Evolutionary conservation across 2,113 vertebrate genomes (phyloP).

Genomic region (Morone saxatilis): DNA sequence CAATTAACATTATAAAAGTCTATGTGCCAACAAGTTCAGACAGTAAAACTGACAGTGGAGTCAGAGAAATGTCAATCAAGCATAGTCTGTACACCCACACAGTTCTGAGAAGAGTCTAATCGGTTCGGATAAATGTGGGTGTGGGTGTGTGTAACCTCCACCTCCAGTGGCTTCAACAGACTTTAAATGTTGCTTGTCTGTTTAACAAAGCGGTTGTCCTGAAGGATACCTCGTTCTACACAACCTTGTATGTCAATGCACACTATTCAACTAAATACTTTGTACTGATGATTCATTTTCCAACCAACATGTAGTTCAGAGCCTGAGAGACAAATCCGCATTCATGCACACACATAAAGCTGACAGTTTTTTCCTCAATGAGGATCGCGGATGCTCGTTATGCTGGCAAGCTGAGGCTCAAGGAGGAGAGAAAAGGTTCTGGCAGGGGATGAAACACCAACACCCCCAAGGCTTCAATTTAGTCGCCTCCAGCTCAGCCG

Average conservation of each 20-base stretch:
- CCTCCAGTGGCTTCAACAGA: neutral
- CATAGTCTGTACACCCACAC: neutral
- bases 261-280: neutral
- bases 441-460: constrained; percentile 66
- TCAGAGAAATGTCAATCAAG: neutral
- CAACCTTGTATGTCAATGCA: neutral
- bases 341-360: constrained; percentile 8
- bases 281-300: neutral
- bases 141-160: neutral
- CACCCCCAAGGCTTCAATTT: constrained; percentile 47
- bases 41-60: neutral
- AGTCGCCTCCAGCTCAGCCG: constrained; percentile 30
- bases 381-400: constrained; percentile 42
- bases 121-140: neutral
- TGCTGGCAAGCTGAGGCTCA: constrained; percentile 33
- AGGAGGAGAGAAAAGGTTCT: constrained; percentile 52
- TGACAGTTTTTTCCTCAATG: constrained; percentile 7
- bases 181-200: neutral
- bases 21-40: neutral
- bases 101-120: neutral
- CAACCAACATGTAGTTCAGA: neutral
- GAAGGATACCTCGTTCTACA: neutral
- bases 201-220: neutral
- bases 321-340: constrained; percentile 24
- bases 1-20: neutral